Conservation (phyloP, 2,888 invertebrate species). For the Rotaria macrura region DNA sequence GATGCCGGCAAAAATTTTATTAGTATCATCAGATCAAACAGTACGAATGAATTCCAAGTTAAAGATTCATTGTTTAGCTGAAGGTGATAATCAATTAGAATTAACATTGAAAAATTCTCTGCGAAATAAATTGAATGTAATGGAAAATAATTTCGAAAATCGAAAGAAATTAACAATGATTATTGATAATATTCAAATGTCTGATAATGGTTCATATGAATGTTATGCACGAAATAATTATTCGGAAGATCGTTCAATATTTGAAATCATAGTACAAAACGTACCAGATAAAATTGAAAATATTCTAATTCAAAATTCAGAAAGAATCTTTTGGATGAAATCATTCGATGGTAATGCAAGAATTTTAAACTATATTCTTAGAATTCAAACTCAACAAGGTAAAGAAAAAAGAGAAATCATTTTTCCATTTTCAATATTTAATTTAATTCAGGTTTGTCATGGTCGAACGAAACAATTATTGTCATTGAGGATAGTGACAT, state of each 20-base stretch:
- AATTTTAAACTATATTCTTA: not conserved
- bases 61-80: not conserved
- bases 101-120: not conserved
- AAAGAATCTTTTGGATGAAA: not conserved
- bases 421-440: not conserved
- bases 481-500: not conserved
- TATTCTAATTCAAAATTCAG: not conserved
- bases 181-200: not conserved
- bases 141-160: not conserved
- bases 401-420: not conserved
- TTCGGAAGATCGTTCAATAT: not conserved
- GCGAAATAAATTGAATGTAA: not conserved
- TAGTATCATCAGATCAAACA: not conserved
- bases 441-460: not conserved
- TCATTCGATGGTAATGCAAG: not conserved
- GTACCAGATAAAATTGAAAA: not conserved
- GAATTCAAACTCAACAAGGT: not conserved
- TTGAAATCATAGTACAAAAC: not conserved
- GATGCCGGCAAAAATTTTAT: not conserved
- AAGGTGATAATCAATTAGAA: not conserved
- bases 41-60: not conserved
- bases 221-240: not conserved
- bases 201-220: not conserved
- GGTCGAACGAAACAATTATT: not conserved
- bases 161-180: not conserved